Evolutionary conservation across 2,113 vertebrate species (phyloP).

Genomic region (Struthio camelus): DNA sequence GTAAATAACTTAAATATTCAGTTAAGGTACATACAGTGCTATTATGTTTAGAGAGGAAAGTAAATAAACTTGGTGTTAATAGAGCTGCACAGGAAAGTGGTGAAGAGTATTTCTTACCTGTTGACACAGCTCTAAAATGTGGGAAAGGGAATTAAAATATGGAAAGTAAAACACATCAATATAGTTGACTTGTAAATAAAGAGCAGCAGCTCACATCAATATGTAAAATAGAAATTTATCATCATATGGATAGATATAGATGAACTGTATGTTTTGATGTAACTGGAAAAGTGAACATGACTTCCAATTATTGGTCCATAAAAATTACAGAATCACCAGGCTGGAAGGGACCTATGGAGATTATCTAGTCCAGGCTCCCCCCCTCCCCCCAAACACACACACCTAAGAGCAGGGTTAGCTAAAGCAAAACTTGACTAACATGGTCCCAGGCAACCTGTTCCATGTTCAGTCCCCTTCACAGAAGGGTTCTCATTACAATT

Average conservation of each 20-base stretch:
- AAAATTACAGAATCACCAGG: background rate
- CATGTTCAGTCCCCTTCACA: background rate
- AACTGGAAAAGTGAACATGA: background rate
- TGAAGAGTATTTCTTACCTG: constrained; percentile 5
- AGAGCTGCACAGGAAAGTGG: background rate
- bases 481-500: background rate
- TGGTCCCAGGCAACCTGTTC: background rate
- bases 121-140: background rate
- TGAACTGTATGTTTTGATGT: background rate
- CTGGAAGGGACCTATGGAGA: background rate
- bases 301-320: background rate
- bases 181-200: background rate
- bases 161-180: constrained; percentile 1
- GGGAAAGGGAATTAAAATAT: background rate
- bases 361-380: background rate
- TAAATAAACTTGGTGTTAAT: constrained; percentile 35
- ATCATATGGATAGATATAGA: background rate
- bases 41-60: background rate
- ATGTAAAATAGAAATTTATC: background rate
- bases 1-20: too few species aligned
- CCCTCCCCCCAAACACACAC: too few species aligned
- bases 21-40: too few species aligned
- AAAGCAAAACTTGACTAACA: background rate
- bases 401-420: background rate
- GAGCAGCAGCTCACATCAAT: background rate